Conservation (phyloP, 2,888 invertebrate genomes). For the Rhamnusium bicolor region DNA sequence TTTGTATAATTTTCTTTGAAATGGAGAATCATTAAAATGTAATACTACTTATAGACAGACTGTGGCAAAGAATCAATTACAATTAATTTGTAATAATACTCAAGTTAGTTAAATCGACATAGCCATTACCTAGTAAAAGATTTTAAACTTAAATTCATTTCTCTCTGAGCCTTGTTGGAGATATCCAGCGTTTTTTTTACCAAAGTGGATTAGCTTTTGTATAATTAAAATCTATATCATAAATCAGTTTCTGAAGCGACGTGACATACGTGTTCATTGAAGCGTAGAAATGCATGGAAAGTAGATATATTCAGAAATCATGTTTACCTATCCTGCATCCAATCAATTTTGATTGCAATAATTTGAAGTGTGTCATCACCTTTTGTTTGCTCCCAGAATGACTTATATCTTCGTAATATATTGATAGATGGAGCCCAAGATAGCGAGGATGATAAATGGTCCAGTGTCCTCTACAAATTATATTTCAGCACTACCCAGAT, state of each 20-base stretch:
- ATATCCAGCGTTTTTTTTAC: too few species aligned
- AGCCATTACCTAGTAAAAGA: too few species aligned
- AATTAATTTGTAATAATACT: too few species aligned
- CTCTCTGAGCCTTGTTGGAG: too few species aligned
- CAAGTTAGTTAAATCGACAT: too few species aligned
- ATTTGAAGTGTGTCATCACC: conserved; percentile 13
- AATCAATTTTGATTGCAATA: conserved; percentile 7
- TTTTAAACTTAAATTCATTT: too few species aligned
- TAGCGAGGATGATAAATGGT: conserved; percentile 59
- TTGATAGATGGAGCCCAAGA: conserved; percentile 61
- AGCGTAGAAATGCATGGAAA: neutral
- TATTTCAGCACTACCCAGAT: conserved; percentile 56
- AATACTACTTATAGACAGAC: too few species aligned
- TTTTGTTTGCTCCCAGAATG: conserved; percentile 50
- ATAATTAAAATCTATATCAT: neutral
- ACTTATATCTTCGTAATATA: conserved; percentile 60
- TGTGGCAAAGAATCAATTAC: too few species aligned
- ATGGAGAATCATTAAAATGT: too few species aligned
- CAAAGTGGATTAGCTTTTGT: neutral
- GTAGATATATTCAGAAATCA: neutral
- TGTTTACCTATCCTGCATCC: neutral
- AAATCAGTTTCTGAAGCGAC: neutral
- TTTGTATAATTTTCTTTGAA: too few species aligned
- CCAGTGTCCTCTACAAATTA: conserved; percentile 57
- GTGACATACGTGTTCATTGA: neutral